A percentile compares a stretch with the other conserved stretches of the same genome.
These are phyloP conservation scores for Nephrotoma guestfalica DNA, from an alignment of 2,888 invertebrate species.

Conservation along the genomic window DNA sequence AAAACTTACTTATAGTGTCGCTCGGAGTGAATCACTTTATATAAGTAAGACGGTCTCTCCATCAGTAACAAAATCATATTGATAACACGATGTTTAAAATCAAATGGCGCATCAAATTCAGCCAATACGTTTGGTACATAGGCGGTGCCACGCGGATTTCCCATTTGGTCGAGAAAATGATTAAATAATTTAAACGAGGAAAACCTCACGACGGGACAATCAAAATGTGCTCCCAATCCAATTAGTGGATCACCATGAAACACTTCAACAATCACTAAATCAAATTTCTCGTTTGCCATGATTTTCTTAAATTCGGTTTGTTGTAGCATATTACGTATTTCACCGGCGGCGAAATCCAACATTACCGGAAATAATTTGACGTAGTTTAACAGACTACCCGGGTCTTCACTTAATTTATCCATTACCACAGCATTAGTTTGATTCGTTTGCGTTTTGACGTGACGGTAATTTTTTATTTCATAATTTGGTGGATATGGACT, in stretches of 20 bases:
- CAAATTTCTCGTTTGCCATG: neutral
- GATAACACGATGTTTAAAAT: neutral
- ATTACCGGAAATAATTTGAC: neutral
- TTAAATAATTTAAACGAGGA: neutral
- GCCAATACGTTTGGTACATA: conserved; percentile 10
- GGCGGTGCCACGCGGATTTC: neutral
- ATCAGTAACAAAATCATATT: conserved; percentile 14
- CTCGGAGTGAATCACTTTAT: neutral
- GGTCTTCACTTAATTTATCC: neutral
- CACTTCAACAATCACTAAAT: neutral
- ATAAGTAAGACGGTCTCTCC: conserved; percentile 23
- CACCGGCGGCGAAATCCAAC: neutral
- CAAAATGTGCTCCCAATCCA: neutral
- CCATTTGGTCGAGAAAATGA: neutral
- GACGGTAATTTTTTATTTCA: neutral
- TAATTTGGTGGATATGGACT: neutral
- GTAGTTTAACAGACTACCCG: neutral
- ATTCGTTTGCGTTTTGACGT: neutral
- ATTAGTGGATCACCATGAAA: conserved; percentile 13
- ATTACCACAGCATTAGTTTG: neutral
- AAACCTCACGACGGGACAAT: neutral
- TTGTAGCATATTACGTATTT: conserved; percentile 9
- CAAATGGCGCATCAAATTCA: neutral
- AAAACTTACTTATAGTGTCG: neutral
- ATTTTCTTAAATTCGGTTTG: conserved; percentile 12